Evolutionary conservation across 92 coral and sea anemone species (phyloP).

Genomic region (Ricordea florida): DNA sequence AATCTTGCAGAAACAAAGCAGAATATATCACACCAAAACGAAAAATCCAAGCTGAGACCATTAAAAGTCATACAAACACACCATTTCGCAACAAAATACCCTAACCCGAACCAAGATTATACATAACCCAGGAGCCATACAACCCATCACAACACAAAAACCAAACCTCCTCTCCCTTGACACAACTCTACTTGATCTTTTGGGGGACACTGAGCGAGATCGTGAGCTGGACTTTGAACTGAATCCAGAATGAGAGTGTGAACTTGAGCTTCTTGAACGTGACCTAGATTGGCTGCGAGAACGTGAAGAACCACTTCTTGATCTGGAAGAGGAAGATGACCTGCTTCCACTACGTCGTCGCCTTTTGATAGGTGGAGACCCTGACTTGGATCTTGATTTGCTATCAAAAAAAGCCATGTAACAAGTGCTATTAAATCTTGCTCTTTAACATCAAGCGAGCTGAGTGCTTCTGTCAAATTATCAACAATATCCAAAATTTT

Average conservation of each 20-base stretch:
- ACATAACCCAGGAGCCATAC: no score
- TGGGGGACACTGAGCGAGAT: slow-evolving; percentile 26
- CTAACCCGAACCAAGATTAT: no score
- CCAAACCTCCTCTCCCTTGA: slow-evolving; percentile 50
- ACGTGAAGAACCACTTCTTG: slow-evolving; percentile 49
- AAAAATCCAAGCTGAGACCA: no score
- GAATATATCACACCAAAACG: no score
- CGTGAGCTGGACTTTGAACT: slow-evolving; percentile 21
- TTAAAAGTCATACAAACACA: no score
- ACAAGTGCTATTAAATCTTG: neutral
- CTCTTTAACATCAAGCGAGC: neutral
- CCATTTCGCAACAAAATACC: no score
- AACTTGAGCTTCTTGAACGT: slow-evolving; percentile 55
- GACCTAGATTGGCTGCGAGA: slow-evolving; percentile 74
- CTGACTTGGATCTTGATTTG: slow-evolving; percentile 70
- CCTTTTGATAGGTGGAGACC: slow-evolving; percentile 55
- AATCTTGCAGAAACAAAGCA: no score
- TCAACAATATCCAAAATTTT: no score
- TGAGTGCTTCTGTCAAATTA: neutral
- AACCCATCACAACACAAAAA: slow-evolving; percentile 3
- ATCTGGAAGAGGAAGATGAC: slow-evolving; percentile 22
- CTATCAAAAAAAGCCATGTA: neutral
- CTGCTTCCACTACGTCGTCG: slow-evolving; percentile 28
- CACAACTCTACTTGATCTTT: slow-evolving; percentile 34
- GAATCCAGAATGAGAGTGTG: slow-evolving; percentile 68